These are phyloP conservation scores for Chirona hameri DNA, from an alignment of 2,888 invertebrate genomes.

Conservation along the genomic window DNA sequence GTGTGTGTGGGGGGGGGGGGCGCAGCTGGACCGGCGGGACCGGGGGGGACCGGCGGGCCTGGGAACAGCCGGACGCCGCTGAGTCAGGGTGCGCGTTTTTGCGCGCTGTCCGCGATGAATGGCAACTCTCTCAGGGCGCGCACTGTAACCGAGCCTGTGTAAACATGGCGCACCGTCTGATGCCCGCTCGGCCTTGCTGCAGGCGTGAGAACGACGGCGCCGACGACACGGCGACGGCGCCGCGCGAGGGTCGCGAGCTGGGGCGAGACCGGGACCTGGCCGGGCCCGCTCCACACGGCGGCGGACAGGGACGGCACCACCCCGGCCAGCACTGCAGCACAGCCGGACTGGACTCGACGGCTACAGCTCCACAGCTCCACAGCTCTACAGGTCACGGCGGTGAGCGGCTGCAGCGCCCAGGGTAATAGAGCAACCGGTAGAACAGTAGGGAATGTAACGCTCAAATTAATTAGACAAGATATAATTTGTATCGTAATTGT, in stretches of 20 bases:
- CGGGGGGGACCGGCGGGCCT: background rate
- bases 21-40: too few species aligned
- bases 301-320: background rate
- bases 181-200: background rate
- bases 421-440: too few species aligned
- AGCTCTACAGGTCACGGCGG: too few species aligned
- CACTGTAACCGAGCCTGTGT: constrained; percentile 6
- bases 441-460: too few species aligned
- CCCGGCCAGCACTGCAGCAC: background rate
- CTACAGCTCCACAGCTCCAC: too few species aligned
- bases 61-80: background rate
- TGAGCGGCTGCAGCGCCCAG: too few species aligned
- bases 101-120: background rate
- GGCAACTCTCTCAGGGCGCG: constrained; percentile 10
- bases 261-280: too few species aligned
- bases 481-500: too few species aligned
- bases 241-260: too few species aligned
- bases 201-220: constrained; percentile 9
- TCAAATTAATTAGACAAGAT: too few species aligned
- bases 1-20: background rate
- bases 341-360: background rate
- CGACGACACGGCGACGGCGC: background rate
- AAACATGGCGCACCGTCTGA: background rate
- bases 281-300: background rate
- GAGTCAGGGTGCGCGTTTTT: constrained; percentile 10